A percentile compares a stretch with the other conserved stretches of the same genome.
Evolutionary conservation across 2,888 invertebrate species (phyloP).

Genomic region (Synanthedon myopaeformis): DNA sequence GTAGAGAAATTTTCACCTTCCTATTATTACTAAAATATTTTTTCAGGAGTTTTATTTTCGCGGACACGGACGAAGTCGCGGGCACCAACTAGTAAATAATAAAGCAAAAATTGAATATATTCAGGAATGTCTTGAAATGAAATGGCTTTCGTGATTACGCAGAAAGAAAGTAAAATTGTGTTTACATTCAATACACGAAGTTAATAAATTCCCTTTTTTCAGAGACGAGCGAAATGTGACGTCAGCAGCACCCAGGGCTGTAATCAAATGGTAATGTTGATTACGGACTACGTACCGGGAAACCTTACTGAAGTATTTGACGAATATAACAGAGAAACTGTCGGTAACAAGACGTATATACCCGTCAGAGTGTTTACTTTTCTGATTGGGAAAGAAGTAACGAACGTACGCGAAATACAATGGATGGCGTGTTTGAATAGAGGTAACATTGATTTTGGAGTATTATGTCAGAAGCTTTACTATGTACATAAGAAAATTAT

Average conservation of each 20-base stretch:
- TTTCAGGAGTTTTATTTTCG: too few relatives aligned
- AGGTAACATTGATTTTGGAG: slow-evolving; percentile 59
- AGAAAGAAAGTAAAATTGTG: too few relatives aligned
- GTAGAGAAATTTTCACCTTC: too few relatives aligned
- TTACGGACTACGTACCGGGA: slow-evolving; percentile 94
- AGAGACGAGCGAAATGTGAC: slow-evolving; percentile 42
- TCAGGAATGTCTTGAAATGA: too few relatives aligned
- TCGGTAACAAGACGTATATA: slow-evolving; percentile 72
- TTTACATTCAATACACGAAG: too few relatives aligned
- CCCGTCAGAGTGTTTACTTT: slow-evolving; percentile 96
- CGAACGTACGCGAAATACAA: slow-evolving; percentile 87
- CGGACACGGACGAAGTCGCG: too few relatives aligned
- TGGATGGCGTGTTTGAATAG: slow-evolving; percentile 97
- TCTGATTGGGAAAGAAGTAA: slow-evolving; percentile 93
- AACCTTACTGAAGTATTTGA: slow-evolving; percentile 89
- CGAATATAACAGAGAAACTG: slow-evolving; percentile 79
- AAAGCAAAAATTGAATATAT: too few relatives aligned
- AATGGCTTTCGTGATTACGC: too few relatives aligned
- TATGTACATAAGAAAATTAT: background rate
- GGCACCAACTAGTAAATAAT: too few relatives aligned
- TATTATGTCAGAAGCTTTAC: background rate
- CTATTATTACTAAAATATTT: too few relatives aligned
- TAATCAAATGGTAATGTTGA: slow-evolving; percentile 96
- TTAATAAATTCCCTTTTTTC: slow-evolving; percentile 3
- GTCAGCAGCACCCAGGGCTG: slow-evolving; percentile 73